Base-by-base conservation (phyloP, 1,140 invertebrate species). In the Leptinotarsa undecemlineata region DNA sequence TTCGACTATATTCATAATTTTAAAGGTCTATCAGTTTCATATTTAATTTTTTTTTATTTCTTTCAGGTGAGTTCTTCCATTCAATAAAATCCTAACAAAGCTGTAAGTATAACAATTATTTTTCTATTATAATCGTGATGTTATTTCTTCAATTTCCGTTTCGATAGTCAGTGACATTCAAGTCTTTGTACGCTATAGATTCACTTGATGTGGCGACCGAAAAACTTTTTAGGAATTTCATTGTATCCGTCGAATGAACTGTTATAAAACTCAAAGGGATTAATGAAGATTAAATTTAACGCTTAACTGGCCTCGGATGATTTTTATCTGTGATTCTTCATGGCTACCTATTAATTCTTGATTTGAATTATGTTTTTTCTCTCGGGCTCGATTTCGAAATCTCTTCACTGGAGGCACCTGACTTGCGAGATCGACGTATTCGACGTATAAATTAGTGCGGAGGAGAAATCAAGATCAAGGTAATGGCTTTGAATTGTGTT, bases 271-370 rank as follows among this genome's bases (percentile, higher is more conserved):
- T 57, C 51, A 57, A 57, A 17, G n/a, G 51, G 51, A 57, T 57
- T 57, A 57, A 17, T 57, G 51, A 57, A 17, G 51, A 57, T 57
- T 57, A 57, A 57, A 57, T 57, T 57, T 19, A 19, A 57, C 15
- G 51, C 51, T 57, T 17, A 57, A 19, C n/a, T 14, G 51, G n/a
- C 51, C 17, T 57, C n/a, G 15, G 14, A 57, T 57, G 51, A 57
- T 57, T 57, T 57, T 57, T 57, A 57, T 57, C 51, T 57, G n/a
- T 57, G 51, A 57, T 57, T n/a, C 51, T 57, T 57, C 51, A 57
- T 57, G 15, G 51, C 51, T 57, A 57, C 51, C n/a, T 57, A 57
- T 57, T 57, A 19, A 57, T 19, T 57, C 51, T 57, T 57, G 51
- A 17, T 57, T 57, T 19, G 51, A 57, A 57, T 57, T 57, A 57